phyloP scores from a whole-genome alignment of 2,888 invertebrate species.

The Phaonia tiefii region DNA sequence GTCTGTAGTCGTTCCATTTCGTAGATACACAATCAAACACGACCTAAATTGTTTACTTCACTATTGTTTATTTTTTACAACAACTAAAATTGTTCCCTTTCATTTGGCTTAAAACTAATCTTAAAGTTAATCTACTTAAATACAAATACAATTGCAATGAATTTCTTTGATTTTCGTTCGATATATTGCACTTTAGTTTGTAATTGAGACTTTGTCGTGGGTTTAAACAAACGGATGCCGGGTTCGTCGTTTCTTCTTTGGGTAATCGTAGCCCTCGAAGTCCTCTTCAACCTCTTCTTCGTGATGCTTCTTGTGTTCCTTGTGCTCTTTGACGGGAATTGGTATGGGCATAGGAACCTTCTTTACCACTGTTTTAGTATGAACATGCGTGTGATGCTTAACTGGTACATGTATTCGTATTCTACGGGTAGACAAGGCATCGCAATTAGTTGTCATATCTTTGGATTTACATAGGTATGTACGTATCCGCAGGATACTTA shows the following conservation, averaged over 20 bases:
- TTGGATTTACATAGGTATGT: no score
- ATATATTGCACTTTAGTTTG: constrained; percentile 33
- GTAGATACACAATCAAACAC: no score
- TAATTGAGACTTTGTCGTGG: constrained; percentile 19
- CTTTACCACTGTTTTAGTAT: constrained; percentile 80
- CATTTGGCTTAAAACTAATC: constrained; percentile 25
- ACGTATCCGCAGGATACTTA: constrained; percentile 68
- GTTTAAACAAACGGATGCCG: constrained; percentile 77
- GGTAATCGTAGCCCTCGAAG: constrained; percentile 78
- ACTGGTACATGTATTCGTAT: constrained; percentile 80
- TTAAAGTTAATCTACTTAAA: not conserved
- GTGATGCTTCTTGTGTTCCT: constrained; percentile 70
- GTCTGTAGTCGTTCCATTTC: no score
- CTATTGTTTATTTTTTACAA: not conserved
- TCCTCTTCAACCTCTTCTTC: constrained; percentile 76
- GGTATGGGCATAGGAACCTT: constrained; percentile 80
- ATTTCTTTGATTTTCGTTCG: constrained; percentile 38
- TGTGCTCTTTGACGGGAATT: constrained; percentile 78
- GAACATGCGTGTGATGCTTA: constrained; percentile 80
- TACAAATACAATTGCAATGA: constrained; percentile 29
- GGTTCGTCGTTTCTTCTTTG: constrained; percentile 77
- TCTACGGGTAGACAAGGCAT: constrained; percentile 68
- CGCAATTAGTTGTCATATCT: constrained; percentile 28
- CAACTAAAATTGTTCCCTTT: not conserved
- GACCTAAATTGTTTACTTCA: not conserved